These are phyloP conservation scores for Rhagonycha fulva DNA, from an alignment of 2,888 invertebrate genomes.

Conservation along the genomic window DNA sequence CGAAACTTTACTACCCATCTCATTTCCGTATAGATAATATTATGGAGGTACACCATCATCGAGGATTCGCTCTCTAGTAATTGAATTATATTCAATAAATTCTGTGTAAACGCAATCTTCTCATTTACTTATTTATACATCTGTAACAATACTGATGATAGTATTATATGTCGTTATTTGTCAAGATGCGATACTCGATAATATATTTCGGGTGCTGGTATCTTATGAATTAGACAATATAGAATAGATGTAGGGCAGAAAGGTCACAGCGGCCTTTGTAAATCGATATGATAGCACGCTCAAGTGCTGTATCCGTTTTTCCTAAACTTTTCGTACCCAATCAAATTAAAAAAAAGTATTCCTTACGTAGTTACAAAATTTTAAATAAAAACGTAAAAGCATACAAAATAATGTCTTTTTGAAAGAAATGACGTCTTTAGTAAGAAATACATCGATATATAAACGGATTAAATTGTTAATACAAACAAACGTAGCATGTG, in stretches of 20 bases:
- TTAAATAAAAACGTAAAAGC: background rate
- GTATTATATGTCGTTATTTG: background rate
- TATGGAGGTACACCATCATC: background rate
- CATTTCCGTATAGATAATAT: background rate
- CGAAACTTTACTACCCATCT: background rate
- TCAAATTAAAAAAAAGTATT: background rate
- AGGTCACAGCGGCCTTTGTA: slow-evolving; percentile 21
- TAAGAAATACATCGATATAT: background rate
- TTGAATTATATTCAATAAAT: background rate
- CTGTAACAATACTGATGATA: background rate
- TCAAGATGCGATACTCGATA: background rate
- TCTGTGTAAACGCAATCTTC: background rate
- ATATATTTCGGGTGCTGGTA: background rate
- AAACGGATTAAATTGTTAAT: background rate
- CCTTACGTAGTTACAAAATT: background rate
- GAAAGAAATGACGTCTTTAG: background rate
- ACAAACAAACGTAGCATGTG: background rate
- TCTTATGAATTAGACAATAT: slow-evolving; percentile 10
- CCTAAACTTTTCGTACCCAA: background rate
- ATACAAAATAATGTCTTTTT: background rate
- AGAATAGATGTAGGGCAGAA: slow-evolving; percentile 21
- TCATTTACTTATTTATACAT: background rate
- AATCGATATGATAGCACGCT: slow-evolving; percentile 19
- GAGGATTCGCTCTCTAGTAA: background rate
- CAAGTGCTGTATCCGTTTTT: slow-evolving; percentile 8